Evolutionary conservation across 1,140 invertebrate species (phyloP).

Genomic region (Drosophila ercepeae): DNA sequence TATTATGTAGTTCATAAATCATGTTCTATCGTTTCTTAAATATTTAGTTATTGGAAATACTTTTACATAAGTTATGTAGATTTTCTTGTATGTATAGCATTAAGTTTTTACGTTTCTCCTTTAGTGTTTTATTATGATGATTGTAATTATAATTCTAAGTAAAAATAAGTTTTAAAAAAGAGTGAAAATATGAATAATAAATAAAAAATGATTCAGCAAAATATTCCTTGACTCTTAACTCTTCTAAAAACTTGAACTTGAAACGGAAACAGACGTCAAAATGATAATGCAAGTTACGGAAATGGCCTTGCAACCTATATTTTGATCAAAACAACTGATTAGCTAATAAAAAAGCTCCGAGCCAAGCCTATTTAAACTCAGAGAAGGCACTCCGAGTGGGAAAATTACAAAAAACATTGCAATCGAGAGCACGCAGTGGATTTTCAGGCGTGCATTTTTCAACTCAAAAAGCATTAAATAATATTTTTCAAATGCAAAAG

Average conservation of each 20-base stretch:
- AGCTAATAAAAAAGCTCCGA: constrained; percentile 10
- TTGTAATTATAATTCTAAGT: constrained; percentile 30
- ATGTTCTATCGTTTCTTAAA: constrained; percentile 10
- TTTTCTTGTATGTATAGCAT: constrained; percentile 47
- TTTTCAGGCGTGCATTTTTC: constrained; percentile 51
- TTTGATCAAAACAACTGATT: constrained; percentile 1
- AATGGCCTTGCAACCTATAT: constrained; percentile 35
- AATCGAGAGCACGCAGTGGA: constrained; percentile 64
- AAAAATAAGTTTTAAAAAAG: constrained; percentile 13
- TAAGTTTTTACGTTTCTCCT: constrained; percentile 54
- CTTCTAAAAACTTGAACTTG: not conserved
- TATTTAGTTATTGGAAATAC: constrained; percentile 24
- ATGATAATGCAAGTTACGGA: constrained; percentile 41
- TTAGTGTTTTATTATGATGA: constrained; percentile 30
- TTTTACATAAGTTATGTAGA: constrained; percentile 72
- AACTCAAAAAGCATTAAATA: constrained; percentile 7
- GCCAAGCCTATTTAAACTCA: constrained; percentile 44
- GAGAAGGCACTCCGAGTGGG: not conserved
- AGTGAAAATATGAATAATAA: constrained; percentile 57
- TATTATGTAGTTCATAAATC: constrained; percentile 57
- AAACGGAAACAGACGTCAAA: constrained; percentile 34
- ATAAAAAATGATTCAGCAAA: constrained; percentile 31
- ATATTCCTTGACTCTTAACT: not conserved
- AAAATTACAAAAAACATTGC: constrained; percentile 43
- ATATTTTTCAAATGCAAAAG: constrained; percentile 10